Evolutionary conservation across 2,797 vertebrate genomes (phyloP), one percentile per base, ranked within the genome.

Genomic region (Chelmon rostratus): DNA sequence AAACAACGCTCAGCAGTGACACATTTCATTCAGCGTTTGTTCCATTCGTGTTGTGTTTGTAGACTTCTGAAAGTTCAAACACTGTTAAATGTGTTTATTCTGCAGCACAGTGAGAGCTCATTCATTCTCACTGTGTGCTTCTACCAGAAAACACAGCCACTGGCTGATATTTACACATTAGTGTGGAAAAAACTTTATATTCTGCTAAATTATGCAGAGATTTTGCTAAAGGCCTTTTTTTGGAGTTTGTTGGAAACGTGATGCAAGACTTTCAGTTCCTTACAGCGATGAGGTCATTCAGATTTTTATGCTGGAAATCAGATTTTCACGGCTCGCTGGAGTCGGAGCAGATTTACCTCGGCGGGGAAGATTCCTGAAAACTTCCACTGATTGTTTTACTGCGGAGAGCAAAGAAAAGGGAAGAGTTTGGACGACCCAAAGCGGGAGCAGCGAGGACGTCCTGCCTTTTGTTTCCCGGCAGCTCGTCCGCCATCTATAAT

Each of bases 261-360:
- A 93, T 92, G 91, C 91, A 94, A 93, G 21, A 68, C 74, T 94
- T 94, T 89, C 88, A 90, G 63, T 56, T 78, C 58, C 69, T 91
- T 92, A 19, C 89, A 82, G 68, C 54, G 9, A 67, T 42, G 50
- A 78, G 49, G 63, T 85, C 75, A 59, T 47, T 84, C 69, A 6
- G 1, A 23, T 44, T 47, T 37, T 50, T n/a, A 4, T 13, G 23
- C 35, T 49, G 47, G 38, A 62, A 65, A 56, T 12, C 15, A 4
- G 50, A 37, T 54, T 77, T 68, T 25, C 66, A n/a, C 33, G 21
- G 58, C 63, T 71, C 11, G n/a, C 35, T 19, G 54, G 31, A 64
- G 70, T 89, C 79, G 15, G 37, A 82, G 57, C 68, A 53, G 50
- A 78, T 84, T 72, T 37, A 56, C 28, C 15, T 52, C 21, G 1